Evolutionary conservation across 2,888 invertebrate species (phyloP).

Genomic region (Alloscopus bannaensis): DNA sequence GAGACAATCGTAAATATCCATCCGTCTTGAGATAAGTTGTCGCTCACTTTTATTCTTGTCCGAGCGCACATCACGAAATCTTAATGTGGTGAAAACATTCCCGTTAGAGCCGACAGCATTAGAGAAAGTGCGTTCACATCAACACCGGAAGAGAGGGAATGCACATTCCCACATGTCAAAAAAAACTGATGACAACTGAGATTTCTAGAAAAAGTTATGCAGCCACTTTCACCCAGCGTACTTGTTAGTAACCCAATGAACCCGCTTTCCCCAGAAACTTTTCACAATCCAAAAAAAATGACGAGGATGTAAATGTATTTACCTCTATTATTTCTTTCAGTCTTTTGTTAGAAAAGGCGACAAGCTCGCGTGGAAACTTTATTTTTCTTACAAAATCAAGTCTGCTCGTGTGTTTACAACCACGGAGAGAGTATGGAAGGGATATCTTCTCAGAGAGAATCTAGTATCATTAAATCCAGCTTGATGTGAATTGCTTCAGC

Average conservation of each 20-base stretch:
- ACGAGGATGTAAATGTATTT: no score
- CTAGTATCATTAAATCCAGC: no score
- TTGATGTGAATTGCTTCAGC: no score
- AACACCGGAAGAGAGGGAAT: neutral
- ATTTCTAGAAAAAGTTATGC: constrained; percentile 18
- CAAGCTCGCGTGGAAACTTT: no score
- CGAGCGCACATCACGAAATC: neutral
- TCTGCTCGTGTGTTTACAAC: no score
- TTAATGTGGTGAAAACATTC: constrained; percentile 6
- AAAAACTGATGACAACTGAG: constrained; percentile 7
- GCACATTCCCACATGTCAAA: constrained; percentile 10
- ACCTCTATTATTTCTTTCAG: no score
- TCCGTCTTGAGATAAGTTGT: constrained; percentile 3
- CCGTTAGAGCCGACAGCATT: neutral
- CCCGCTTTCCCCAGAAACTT: no score
- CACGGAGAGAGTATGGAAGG: no score
- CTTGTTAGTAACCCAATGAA: constrained; percentile 11
- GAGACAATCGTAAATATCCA: neutral
- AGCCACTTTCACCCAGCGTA: constrained; percentile 3
- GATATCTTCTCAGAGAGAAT: no score
- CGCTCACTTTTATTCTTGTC: neutral
- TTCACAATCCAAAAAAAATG: no score
- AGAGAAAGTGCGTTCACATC: neutral
- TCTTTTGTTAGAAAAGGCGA: no score
- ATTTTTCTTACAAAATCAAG: no score